These are phyloP conservation scores for Dermochelys coriacea DNA, from an alignment of 2,797 vertebrate species.

Conservation along the genomic window DNA sequence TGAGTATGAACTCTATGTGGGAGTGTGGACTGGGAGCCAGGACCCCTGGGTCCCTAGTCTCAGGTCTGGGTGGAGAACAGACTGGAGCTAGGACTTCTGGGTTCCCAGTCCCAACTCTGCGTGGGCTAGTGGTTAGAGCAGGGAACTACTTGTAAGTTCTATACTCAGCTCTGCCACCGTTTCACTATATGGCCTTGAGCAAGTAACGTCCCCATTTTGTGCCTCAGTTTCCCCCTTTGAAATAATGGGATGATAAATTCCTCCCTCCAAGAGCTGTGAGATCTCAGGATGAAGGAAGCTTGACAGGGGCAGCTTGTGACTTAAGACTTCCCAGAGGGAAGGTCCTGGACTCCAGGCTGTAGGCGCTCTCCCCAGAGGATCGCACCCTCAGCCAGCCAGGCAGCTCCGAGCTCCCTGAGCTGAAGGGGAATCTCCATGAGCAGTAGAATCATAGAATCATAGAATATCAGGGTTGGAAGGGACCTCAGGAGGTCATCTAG, in stretches of 20 bases:
- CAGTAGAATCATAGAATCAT: too few species aligned
- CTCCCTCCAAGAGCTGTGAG: background rate
- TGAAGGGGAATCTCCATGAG: background rate
- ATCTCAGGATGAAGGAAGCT: background rate
- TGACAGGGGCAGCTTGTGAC: background rate
- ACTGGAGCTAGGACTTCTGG: background rate
- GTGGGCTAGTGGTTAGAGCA: background rate
- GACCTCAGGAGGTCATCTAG: too few species aligned
- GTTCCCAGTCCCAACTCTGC: background rate
- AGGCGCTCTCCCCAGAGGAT: too few species aligned
- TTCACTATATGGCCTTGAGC: background rate
- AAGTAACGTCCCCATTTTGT: background rate
- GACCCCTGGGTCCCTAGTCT: too few species aligned
- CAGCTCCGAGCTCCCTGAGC: background rate
- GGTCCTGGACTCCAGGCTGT: background rate
- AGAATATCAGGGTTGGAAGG: too few species aligned
- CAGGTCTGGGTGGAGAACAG: too few species aligned
- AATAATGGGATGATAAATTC: background rate
- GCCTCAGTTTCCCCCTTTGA: background rate
- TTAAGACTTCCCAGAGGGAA: background rate
- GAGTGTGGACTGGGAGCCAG: too few species aligned
- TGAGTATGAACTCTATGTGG: too few species aligned
- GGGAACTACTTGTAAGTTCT: background rate
- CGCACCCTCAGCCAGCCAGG: too few species aligned
- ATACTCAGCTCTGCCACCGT: background rate